Evolutionary conservation across 2,888 invertebrate species (phyloP).

Genomic region (Drosophila greeni): DNA sequence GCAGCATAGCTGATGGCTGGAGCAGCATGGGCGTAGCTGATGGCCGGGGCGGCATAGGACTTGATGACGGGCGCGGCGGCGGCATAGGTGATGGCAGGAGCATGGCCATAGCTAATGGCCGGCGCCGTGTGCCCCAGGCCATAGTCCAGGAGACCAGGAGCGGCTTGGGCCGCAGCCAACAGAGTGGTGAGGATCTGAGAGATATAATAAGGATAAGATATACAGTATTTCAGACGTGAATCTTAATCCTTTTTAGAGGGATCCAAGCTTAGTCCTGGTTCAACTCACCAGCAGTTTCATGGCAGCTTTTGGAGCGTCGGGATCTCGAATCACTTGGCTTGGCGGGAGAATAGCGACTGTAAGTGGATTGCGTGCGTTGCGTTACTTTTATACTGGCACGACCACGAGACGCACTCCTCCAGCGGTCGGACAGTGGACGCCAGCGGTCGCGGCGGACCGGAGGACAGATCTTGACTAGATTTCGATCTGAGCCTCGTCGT

Average conservation of each 20-base stretch:
- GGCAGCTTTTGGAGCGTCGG: slow-evolving; percentile 29
- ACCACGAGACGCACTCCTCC: slow-evolving; percentile 32
- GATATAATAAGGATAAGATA: not conserved
- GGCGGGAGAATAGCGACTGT: slow-evolving; percentile 69
- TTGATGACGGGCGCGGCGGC: slow-evolving; percentile 51
- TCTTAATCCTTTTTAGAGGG: not conserved
- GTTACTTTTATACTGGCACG: slow-evolving; percentile 58
- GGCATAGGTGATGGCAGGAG: slow-evolving; percentile 57
- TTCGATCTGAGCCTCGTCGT: slow-evolving; percentile 49
- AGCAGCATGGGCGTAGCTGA: slow-evolving; percentile 65
- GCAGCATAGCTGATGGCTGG: slow-evolving; percentile 65
- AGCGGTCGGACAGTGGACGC: slow-evolving; percentile 25
- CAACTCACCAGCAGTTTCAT: slow-evolving; percentile 75
- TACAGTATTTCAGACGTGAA: not conserved
- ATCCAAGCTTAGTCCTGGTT: not conserved
- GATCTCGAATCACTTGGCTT: slow-evolving; percentile 44
- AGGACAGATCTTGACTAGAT: slow-evolving; percentile 45
- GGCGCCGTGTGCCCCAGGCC: slow-evolving; percentile 58
- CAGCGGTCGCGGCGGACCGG: slow-evolving; percentile 14
- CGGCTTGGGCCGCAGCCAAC: slow-evolving; percentile 60
- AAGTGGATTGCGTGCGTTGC: slow-evolving; percentile 57
- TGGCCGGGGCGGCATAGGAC: slow-evolving; percentile 62
- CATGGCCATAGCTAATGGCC: slow-evolving; percentile 51
- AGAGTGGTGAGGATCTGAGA: slow-evolving; percentile 65
- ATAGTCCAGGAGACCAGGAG: slow-evolving; percentile 71